These are phyloP conservation scores for Pitta sordida DNA, from an alignment of 2,113 vertebrate genomes.

Conservation along the genomic window DNA sequence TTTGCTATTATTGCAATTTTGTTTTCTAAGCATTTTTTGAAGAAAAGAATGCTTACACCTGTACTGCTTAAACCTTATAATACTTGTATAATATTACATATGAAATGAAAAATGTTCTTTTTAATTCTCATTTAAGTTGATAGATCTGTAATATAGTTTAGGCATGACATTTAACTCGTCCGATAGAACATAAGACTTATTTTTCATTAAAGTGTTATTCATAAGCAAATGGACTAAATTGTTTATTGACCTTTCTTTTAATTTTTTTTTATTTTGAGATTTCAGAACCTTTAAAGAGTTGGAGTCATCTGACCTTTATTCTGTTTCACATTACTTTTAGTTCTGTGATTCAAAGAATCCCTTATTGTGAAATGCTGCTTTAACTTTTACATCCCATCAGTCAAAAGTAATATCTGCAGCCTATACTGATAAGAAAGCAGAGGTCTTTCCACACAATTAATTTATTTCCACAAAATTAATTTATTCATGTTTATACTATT, in stretches of 20 bases:
- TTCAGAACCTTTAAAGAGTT: not conserved
- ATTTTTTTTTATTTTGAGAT: not conserved
- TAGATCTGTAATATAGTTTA: not conserved
- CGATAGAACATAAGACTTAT: not conserved
- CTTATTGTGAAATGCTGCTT: not conserved
- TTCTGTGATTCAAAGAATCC: constrained; percentile 6
- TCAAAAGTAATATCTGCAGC: not conserved
- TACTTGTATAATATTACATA: not conserved
- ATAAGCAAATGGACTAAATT: not conserved
- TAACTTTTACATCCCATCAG: not conserved
- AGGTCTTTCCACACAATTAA: not conserved
- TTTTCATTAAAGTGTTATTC: not conserved
- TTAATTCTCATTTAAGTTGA: not conserved
- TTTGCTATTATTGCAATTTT: not conserved
- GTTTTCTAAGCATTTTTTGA: not conserved
- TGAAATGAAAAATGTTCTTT: not conserved
- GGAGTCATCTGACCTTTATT: not conserved
- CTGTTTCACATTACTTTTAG: not conserved
- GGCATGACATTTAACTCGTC: not conserved
- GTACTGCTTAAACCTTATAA: not conserved
- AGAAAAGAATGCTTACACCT: not conserved
- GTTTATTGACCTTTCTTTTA: not conserved
- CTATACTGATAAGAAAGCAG: not conserved
- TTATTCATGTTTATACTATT: not conserved
- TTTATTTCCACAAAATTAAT: not conserved